Evolutionary conservation across 1,140 invertebrate species (phyloP), one percentile per base, ranked within the genome.

Genomic region (Drosophila bocqueti): DNA sequence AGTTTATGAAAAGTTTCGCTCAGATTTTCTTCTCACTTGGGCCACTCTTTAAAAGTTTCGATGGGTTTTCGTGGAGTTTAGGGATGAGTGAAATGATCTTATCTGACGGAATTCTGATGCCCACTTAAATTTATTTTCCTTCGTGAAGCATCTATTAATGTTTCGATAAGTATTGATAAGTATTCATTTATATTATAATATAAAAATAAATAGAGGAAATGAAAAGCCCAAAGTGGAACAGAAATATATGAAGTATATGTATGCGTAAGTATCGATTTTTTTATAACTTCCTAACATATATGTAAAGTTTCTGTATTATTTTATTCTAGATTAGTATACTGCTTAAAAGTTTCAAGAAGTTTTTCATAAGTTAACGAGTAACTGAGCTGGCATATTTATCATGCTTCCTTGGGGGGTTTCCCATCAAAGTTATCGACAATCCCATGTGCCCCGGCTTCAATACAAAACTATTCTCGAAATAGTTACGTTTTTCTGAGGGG

Each of bases 1-100:
- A 66, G 62, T 67, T 71, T 71, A 71, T 71, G 26, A 71, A 71
- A 66, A 71, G 40, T 71, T 65, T 40, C 9, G 16, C 16, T 29
- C 29, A 52, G 38, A 40, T 63, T 40, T 36, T 38, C 45, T 18
- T 52, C 50, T 34, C 50, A 52, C 29, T 52, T 52, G 29, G 50
- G n/a, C 50, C 29, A 52, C 59, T 31, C 10, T 62, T 64, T n/a
- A 50, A 43, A 63, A 64, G n/a, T 38, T 67, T 67, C 29, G 29
- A 52, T n/a, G 29, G 34, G 50, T 34, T 52, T 42, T 50, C 24
- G 29, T 36, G 21, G 5, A 49, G 26, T 64, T 43, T 34, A 64
- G 21, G n/a, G 61, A 18, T 31, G 29, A 60, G 40, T 45, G 54
- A 65, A 60, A 40, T 45, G 62, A 36, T 71, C 67, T 66, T 34